A percentile compares a stretch with the other conserved stretches of the same genome.
Conservation (phyloP, 2,113 vertebrate species). For the Monopterus albus region DNA sequence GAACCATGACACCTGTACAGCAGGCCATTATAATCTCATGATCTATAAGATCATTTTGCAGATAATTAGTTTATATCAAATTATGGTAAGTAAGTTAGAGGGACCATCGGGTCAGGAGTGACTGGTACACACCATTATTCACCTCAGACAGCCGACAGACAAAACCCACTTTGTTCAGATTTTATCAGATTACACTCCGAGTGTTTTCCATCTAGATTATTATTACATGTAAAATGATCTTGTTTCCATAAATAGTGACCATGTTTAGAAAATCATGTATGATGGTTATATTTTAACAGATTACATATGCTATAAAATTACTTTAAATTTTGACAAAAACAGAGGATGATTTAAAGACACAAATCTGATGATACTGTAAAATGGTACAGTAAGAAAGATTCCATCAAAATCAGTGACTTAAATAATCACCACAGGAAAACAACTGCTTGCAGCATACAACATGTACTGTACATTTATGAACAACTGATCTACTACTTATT, state of each 20-base stretch:
- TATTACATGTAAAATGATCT: constrained; percentile 46
- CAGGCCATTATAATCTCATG: constrained; percentile 29
- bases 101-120: constrained; percentile 54
- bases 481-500: no score
- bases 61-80: constrained; percentile 58
- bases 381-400: background rate
- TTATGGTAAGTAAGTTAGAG: constrained; percentile 65
- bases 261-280: constrained; percentile 29
- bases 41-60: constrained; percentile 50
- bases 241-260: constrained; percentile 44
- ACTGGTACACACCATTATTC: constrained; percentile 63
- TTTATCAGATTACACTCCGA: constrained; percentile 57
- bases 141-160: constrained; percentile 59
- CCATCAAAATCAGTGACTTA: background rate
- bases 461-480: no score
- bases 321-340: background rate
- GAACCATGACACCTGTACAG: constrained; percentile 45
- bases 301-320: background rate
- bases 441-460: no score
- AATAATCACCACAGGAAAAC: background rate
- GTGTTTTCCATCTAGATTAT: constrained; percentile 58
- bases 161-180: constrained; percentile 67
- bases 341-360: background rate
- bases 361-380: background rate
- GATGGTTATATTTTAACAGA: constrained; percentile 2